These are phyloP conservation scores for Scolanthus callimorphus DNA, from an alignment of 92 coral and sea anemone genomes.

Conservation along the genomic window DNA sequence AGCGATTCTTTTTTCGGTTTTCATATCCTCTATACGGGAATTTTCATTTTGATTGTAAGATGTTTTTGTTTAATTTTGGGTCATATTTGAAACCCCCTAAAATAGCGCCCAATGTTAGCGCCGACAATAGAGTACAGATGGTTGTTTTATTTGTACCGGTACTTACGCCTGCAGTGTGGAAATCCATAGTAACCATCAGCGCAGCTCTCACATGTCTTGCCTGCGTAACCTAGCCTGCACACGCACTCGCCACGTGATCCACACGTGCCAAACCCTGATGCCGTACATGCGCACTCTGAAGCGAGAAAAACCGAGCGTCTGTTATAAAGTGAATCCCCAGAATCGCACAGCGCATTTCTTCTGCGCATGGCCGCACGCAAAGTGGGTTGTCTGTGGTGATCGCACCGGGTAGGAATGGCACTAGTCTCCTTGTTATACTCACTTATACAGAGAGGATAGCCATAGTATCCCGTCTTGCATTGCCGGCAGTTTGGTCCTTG, in stretches of 20 bases:
- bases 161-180: conserved; percentile 76
- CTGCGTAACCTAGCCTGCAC: conserved; percentile 73
- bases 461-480: conserved; percentile 51
- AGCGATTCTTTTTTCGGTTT: too few species aligned
- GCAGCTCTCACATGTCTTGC: conserved; percentile 85
- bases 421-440: conserved; percentile 6
- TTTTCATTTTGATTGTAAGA: too few species aligned
- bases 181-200: conserved; percentile 81
- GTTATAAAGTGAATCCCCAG: too few species aligned
- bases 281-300: conserved; percentile 61
- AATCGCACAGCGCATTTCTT: too few species aligned
- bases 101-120: too few species aligned
- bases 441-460: conserved; percentile 64
- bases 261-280: conserved; percentile 70
- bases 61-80: too few species aligned
- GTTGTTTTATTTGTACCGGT: background rate
- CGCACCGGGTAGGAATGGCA: background rate
- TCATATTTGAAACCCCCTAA: too few species aligned
- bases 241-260: conserved; percentile 70
- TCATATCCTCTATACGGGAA: too few species aligned
- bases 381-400: background rate
- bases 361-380: too few species aligned
- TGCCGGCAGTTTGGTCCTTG: conserved; percentile 45
- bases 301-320: background rate
- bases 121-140: too few species aligned